Conservation (phyloP, 2,113 vertebrate genomes). For the Hyaena hyaena region DNA sequence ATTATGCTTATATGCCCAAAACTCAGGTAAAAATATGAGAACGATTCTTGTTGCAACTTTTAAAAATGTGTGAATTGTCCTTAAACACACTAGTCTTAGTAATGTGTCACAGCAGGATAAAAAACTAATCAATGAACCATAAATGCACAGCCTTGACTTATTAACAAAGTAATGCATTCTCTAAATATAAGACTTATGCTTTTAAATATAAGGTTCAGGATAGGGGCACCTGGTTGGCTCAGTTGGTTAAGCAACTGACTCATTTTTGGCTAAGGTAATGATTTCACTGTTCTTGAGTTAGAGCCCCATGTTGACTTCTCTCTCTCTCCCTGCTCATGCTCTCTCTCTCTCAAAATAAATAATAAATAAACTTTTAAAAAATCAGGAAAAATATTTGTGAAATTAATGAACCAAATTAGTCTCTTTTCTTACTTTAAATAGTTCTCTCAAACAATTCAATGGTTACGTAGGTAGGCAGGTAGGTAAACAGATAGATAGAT, state of each 20-base stretch:
- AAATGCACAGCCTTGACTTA: background rate
- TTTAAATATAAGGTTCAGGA: background rate
- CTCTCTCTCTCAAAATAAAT: too few species aligned
- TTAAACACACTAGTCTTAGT: background rate
- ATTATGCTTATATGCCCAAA: background rate
- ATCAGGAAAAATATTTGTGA: background rate
- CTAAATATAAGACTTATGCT: background rate
- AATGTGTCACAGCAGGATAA: background rate
- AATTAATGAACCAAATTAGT: slow-evolving; percentile 8
- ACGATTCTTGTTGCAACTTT: background rate
- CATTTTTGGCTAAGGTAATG: background rate
- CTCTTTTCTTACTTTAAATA: background rate
- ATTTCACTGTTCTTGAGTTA: background rate
- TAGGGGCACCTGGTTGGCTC: background rate
- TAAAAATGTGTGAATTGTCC: background rate
- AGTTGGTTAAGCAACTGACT: background rate
- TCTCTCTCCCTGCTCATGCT: too few species aligned
- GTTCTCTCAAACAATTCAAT: background rate
- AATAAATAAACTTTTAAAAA: background rate
- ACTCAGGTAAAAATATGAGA: background rate
- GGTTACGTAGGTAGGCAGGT: background rate
- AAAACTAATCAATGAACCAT: background rate
- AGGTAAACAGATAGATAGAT: background rate
- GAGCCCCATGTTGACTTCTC: background rate
- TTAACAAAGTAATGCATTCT: background rate